Base-by-base conservation (phyloP, 1,140 invertebrate genomes). In the Anadara kagoshimensis region DNA sequence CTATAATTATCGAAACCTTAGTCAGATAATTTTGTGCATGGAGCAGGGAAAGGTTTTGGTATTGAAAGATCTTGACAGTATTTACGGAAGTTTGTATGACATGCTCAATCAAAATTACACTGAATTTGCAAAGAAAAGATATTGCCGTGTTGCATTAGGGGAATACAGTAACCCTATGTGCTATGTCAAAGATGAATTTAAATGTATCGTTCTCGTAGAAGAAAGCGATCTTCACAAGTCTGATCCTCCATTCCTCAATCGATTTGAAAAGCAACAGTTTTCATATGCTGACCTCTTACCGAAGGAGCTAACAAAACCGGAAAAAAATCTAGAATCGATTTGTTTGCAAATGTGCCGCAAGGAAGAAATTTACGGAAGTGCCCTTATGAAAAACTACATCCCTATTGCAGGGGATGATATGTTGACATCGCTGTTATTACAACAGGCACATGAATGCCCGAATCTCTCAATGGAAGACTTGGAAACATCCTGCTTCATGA, bases 61-160 rank as follows among this genome's bases (percentile, higher is more conserved):
- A 24, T 68, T 83, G 29, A 74, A 79, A n/a, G 78, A 83, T 47
- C 56, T 78, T 4, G 79, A 83, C 24, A 74, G 41, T 58, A 73
- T 83, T 0, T 83, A 83, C 67, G 80, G 79, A 16, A 82, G 78
- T 69, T 59, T 82, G 29, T 82, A 82, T 70, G 78, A 80, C 58
- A 76, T 80, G 69, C 72, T 83, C 0, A 83, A 83, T 69, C 81
- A 83, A 47, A 81, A 83, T 56, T 81, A 81, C 47, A 76, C 74
- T 18, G 61, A 70, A 51, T 73, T 79, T 29, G 78, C 73, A 7
- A 76, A 76, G 41, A 78, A 73, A 49, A 67, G 72, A 36, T 69
- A 74, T 47, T 79, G 78, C 24, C 62, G 77, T 53, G 65, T 82
- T 29, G 80, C 79, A 12, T 65, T 78, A 36, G 80, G 78, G n/a